These are phyloP conservation scores for Cheilinus undulatus DNA, from an alignment of 2,113 vertebrate species.

Conservation along the genomic window DNA sequence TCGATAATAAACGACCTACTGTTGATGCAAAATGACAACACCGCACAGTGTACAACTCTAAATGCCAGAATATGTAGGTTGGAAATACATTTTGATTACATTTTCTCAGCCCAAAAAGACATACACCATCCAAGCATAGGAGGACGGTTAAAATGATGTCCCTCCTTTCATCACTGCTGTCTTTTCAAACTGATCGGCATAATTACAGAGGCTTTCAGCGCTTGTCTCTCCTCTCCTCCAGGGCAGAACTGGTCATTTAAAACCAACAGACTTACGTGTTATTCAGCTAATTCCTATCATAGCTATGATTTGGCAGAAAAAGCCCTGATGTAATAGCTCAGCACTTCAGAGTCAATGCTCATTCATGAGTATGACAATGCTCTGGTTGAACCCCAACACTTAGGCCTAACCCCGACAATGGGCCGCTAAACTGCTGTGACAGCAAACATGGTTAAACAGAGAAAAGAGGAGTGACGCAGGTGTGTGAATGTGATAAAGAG, in stretches of 20 bases:
- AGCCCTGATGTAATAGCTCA: conserved; percentile 60
- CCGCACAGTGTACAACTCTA: conserved; percentile 30
- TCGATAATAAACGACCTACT: conserved; percentile 67
- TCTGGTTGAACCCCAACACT: conserved; percentile 65
- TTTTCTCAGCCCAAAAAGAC: conserved; percentile 24
- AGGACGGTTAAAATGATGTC: conserved; percentile 1
- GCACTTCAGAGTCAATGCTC: conserved; percentile 48
- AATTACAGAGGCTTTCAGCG: conserved; percentile 35
- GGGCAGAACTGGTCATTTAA: conserved; percentile 57
- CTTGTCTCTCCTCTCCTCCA: conserved; percentile 34
- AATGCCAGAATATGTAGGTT: conserved; percentile 24
- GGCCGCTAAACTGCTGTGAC: conserved; percentile 57
- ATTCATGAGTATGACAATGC: conserved; percentile 60
- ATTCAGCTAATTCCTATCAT: conserved; percentile 45
- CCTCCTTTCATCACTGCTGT: conserved; percentile 34
- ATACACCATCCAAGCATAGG: not conserved
- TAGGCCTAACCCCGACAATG: conserved; percentile 51
- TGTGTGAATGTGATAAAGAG: conserved; percentile 42
- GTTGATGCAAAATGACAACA: conserved; percentile 58
- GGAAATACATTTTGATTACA: conserved; percentile 35
- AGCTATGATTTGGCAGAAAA: conserved; percentile 58
- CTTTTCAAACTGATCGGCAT: conserved; percentile 32
- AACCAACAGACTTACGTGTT: conserved; percentile 62
- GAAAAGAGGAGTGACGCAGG: conserved; percentile 68
- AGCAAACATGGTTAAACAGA: conserved; percentile 61